Evolutionary conservation across 2,113 vertebrate genomes (phyloP).

Genomic region (Dermatemys mawii): DNA sequence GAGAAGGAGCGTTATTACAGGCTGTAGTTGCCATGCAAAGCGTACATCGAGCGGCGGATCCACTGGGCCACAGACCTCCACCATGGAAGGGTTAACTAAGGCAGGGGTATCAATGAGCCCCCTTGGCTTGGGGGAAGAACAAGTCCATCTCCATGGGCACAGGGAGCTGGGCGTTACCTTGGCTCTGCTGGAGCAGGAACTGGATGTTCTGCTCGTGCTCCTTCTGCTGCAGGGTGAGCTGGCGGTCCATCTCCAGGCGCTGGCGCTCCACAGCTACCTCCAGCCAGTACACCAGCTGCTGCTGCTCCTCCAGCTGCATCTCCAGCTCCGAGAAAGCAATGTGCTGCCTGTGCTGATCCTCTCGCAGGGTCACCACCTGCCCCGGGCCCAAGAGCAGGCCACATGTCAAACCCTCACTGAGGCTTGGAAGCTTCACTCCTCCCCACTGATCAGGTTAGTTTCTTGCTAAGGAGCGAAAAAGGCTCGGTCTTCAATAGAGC

Average conservation of each 20-base stretch:
- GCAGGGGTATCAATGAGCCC: rapidly evolving
- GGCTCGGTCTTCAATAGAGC: background rate
- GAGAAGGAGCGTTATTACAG: background rate
- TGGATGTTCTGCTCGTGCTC: slow-evolving; percentile 93
- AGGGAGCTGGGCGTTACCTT: slow-evolving; percentile 74
- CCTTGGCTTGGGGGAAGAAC: rapidly evolving
- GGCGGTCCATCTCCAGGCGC: slow-evolving; percentile 91
- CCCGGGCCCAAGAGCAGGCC: background rate
- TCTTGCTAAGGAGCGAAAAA: background rate
- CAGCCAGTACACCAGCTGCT: slow-evolving; percentile 89
- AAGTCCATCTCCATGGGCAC: rapidly evolving
- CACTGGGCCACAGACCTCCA: background rate
- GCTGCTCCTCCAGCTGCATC: slow-evolving; percentile 94
- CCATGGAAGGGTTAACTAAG: background rate
- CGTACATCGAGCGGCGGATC: rapidly evolving
- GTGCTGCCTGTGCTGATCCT: slow-evolving; percentile 94
- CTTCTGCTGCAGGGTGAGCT: slow-evolving; percentile 95
- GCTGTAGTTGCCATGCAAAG: background rate
- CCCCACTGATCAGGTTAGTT: background rate
- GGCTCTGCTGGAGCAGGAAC: slow-evolving; percentile 92
- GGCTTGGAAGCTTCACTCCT: background rate
- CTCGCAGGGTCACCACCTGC: slow-evolving; percentile 94
- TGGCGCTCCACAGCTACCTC: slow-evolving; percentile 92
- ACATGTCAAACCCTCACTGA: background rate
- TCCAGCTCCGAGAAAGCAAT: slow-evolving; percentile 91